These are phyloP conservation scores for Drosophila pruinosa DNA, from an alignment of 1,140 invertebrate species.

Conservation along the genomic window DNA sequence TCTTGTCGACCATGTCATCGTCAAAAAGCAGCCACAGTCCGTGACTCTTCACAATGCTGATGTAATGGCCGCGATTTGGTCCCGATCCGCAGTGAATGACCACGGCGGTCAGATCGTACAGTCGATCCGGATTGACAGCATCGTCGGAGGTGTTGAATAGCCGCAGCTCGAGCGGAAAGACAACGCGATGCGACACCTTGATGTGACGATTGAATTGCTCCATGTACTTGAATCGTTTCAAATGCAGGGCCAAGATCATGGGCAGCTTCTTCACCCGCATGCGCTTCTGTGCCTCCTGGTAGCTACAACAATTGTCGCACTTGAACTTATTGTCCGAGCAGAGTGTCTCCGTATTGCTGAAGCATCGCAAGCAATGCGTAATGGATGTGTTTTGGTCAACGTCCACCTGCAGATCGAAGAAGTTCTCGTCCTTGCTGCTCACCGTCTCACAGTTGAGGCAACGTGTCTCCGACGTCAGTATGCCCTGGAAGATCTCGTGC, in stretches of 20 bases:
- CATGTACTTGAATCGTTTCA: constrained; percentile 99
- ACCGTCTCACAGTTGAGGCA: constrained; percentile 99
- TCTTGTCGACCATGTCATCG: constrained; percentile 99
- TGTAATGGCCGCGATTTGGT: constrained; percentile 99
- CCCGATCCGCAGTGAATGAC: constrained; percentile 99
- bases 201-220: constrained; percentile 99
- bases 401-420: constrained; percentile 99
- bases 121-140: constrained; percentile 97
- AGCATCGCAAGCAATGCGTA: constrained; percentile 98
- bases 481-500: constrained; percentile 99
- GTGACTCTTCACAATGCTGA: constrained; percentile 99
- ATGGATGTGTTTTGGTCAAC: constrained; percentile 99
- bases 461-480: constrained; percentile 98
- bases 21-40: constrained; percentile 99
- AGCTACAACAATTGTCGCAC: constrained; percentile 99
- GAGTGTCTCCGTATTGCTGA: constrained; percentile 99
- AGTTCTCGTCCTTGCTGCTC: constrained; percentile 99
- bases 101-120: constrained; percentile 99
- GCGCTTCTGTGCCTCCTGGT: constrained; percentile 98
- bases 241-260: constrained; percentile 97
- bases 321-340: constrained; percentile 99
- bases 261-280: constrained; percentile 99
- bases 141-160: constrained; percentile 99
- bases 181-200: constrained; percentile 99
- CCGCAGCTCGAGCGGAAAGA: constrained; percentile 98